A percentile compares a stretch with the other conserved stretches of the same genome.
phyloP scores from a whole-genome alignment of 1,140 invertebrate species.

The Apis dorsata region DNA sequence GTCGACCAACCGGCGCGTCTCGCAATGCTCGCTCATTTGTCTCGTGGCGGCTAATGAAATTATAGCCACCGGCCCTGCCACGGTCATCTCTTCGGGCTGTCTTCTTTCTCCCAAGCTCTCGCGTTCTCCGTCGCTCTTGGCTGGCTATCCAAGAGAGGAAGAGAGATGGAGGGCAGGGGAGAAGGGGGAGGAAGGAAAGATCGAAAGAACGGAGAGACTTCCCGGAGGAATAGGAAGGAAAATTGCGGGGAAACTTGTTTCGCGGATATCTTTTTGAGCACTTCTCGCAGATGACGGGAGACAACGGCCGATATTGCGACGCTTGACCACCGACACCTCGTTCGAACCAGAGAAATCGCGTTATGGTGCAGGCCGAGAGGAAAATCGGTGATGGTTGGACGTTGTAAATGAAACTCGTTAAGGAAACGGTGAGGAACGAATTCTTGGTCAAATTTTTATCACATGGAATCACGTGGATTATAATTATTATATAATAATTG shows the following conservation, averaged over 20 bases:
- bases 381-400: slow-evolving; percentile 31
- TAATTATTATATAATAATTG: too few relatives aligned
- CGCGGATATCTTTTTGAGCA: slow-evolving; percentile 74
- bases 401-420: slow-evolving; percentile 18
- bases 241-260: slow-evolving; percentile 75
- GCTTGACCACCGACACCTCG: slow-evolving; percentile 50
- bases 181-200: not conserved
- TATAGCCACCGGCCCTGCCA: slow-evolving; percentile 72
- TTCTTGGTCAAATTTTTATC: not conserved
- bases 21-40: slow-evolving; percentile 79
- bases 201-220: not conserved
- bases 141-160: not conserved
- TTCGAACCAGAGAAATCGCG: not conserved
- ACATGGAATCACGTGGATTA: too few relatives aligned
- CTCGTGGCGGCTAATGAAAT: slow-evolving; percentile 79
- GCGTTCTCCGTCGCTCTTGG: not conserved
- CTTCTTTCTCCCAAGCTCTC: slow-evolving; percentile 39
- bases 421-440: not conserved
- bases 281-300: slow-evolving; percentile 72
- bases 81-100: slow-evolving; percentile 70
- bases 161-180: not conserved
- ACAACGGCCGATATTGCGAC: slow-evolving; percentile 68
- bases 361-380: slow-evolving; percentile 11
- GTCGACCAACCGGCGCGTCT: slow-evolving; percentile 78
- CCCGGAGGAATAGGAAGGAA: slow-evolving; percentile 57